Percentiles rank a stretch among this genome's conserved stretches.
phyloP scores from a whole-genome alignment of 2,888 invertebrate genomes.

The Ophonus ardosiacus region DNA sequence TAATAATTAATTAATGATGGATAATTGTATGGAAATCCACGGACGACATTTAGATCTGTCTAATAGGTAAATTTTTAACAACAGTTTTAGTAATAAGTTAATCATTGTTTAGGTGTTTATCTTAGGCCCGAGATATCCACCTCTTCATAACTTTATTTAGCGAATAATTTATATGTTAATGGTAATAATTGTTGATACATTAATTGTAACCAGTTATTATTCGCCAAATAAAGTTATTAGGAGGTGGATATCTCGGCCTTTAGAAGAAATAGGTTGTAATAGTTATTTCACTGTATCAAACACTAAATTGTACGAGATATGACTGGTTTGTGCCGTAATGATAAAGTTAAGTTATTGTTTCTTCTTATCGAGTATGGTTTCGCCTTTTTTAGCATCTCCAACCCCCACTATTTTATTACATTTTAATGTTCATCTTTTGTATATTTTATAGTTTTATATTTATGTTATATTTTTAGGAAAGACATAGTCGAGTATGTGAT shows the following conservation, averaged over 20 bases:
- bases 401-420: not conserved
- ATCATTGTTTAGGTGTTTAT: not conserved
- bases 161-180: no score
- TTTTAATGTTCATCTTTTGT: not conserved
- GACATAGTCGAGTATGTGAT: not conserved
- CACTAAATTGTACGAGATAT: no score
- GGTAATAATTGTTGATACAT: no score
- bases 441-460: not conserved
- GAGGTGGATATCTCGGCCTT: no score
- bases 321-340: no score
- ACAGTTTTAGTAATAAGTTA: not conserved
- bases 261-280: no score
- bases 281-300: no score
- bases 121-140: no score
- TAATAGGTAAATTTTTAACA: not conserved
- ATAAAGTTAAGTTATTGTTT: no score
- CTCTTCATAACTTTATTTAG: no score
- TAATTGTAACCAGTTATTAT: no score
- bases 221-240: no score
- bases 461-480: slow-evolving; percentile 17
- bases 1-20: not conserved
- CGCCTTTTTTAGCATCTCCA: not conserved
- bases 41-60: not conserved
- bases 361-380: not conserved
- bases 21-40: not conserved